Conservation (phyloP, 2,113 vertebrate genomes). For the Myotis yumanensis region DNA sequence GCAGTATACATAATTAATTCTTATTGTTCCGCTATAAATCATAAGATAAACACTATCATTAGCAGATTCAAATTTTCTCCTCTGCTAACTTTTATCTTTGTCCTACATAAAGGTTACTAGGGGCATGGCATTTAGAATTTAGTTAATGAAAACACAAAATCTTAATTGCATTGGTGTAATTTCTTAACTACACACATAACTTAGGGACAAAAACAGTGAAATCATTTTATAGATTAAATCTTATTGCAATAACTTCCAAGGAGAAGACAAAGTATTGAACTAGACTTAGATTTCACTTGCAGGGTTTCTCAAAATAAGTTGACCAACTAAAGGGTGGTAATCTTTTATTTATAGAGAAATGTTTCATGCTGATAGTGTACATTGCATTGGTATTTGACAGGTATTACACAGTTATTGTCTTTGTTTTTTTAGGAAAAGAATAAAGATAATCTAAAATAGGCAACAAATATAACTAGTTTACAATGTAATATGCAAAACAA, state of each 20-base stretch:
- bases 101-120: neutral
- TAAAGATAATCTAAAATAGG: neutral
- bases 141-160: conserved; percentile 40
- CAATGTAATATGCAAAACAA: neutral
- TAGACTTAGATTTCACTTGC: conserved; percentile 38
- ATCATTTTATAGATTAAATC: conserved; percentile 34
- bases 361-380: conserved; percentile 44
- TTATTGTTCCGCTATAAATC: neutral
- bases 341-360: conserved; percentile 64
- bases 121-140: neutral
- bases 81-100: conserved; percentile 32
- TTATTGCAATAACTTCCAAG: neutral
- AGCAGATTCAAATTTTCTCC: conserved; percentile 17
- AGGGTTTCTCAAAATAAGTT: conserved; percentile 49
- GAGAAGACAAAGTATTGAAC: conserved; percentile 46
- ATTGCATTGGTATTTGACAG: conserved; percentile 40
- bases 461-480: neutral
- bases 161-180: neutral
- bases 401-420: neutral
- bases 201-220: conserved; percentile 28
- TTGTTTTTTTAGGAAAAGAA: neutral
- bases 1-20: neutral
- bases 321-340: neutral
- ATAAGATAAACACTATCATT: conserved; percentile 1
- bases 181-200: conserved; percentile 3